These are phyloP conservation scores for Chiridota heheva DNA, from an alignment of 35 echinoderm and acorn worm genomes.

Conservation along the genomic window DNA sequence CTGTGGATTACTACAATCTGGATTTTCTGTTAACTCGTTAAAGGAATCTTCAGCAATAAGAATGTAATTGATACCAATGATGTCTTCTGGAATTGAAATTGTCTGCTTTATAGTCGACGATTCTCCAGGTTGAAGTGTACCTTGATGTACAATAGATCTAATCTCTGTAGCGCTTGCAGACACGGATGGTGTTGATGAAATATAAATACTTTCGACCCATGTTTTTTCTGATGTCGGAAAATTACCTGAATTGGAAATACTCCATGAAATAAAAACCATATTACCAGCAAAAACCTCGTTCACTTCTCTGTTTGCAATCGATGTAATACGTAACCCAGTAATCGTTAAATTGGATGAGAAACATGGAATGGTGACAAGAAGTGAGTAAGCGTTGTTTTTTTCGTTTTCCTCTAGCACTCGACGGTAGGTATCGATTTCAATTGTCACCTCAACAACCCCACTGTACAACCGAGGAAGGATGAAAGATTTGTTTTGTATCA, in stretches of 20 bases:
- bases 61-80: neutral
- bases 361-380: too few relatives aligned
- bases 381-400: too few relatives aligned
- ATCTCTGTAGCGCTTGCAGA: neutral
- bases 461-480: too few relatives aligned
- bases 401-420: too few relatives aligned
- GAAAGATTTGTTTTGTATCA: too few relatives aligned
- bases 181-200: neutral
- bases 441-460: too few relatives aligned
- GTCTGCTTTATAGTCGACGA: neutral
- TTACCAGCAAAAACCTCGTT: neutral
- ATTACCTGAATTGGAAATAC: neutral
- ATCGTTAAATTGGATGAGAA: too few relatives aligned
- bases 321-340: too few relatives aligned
- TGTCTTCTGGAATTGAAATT: conserved; percentile 7
- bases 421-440: too few relatives aligned
- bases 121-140: neutral
- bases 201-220: neutral
- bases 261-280: neutral
- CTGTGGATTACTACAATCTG: neutral
- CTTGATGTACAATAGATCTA: neutral
- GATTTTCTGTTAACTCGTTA: neutral
- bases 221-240: neutral
- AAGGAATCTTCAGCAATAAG: neutral
- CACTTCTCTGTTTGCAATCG: too few relatives aligned